Base-by-base conservation (phyloP, 2,113 vertebrate genomes). In the Trochalopteron elliotii region DNA sequence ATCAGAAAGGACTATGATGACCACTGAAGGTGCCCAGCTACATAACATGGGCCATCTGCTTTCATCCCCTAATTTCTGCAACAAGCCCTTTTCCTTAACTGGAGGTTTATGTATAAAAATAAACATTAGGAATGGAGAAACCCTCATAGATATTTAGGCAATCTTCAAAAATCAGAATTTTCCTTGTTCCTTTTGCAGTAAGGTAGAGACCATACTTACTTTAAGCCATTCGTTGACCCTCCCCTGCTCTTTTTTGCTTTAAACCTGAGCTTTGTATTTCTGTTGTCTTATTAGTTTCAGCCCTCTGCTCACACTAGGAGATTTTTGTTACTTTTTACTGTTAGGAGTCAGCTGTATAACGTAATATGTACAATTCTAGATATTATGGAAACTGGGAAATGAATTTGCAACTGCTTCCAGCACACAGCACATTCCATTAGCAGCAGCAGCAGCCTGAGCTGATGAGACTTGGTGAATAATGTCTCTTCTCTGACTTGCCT, bases 11-110 rank as follows among this genome's bases (percentile, higher is more conserved):
- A 44, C 17, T 5, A 3, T 10, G 17, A 40, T 40, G 59, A 78
- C 35, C 27, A 49, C 24, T 14, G 2, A 53, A 40, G 39, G 28
- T 47, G 20, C 42, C 47, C 40, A n/a, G 35, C n/a, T 60, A 37
- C 0, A 0, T n/a, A 69, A 27, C 25, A 22, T 0, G 4, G 24
- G 27, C 31, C 76, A 27, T 42, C 49, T 60, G 53, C 35, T 45
- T 47, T 25, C 27, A 68, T 12, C 8, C 35, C 30, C 5, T 19
- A 56, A 76, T 56, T 88, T 85, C 70, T 75, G 31, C 22, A 45
- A 33, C 45, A 59, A 87, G 9, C 1, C 6, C 2, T 63, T 47
- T 53, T 24, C 53, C 33, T 68, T 53, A 44, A 68, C 55, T 65
- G 5, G 0, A 6, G 25, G 4, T 35, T 80, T 65, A 49, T 40